Conservation (phyloP, 2,113 vertebrate genomes). For the Sturnira hondurensis region DNA sequence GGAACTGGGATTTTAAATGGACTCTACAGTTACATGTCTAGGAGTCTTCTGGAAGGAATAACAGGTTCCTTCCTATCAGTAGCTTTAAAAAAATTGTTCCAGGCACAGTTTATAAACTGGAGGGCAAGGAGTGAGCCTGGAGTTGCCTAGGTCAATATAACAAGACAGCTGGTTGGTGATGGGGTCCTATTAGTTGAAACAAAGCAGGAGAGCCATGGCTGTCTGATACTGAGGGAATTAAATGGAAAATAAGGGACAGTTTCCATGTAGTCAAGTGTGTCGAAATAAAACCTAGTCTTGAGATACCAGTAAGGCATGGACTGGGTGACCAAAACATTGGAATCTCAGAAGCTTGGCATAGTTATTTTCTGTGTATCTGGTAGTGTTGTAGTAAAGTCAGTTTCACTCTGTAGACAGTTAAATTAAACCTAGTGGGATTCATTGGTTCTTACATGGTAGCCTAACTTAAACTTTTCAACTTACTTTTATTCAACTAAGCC, state of each 20-base stretch:
- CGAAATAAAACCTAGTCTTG: slow-evolving; percentile 8
- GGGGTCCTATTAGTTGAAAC: not conserved
- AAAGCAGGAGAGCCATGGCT: not conserved
- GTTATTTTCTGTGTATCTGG: not conserved
- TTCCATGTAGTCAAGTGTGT: not conserved
- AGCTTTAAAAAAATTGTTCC: not conserved
- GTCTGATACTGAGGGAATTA: not conserved
- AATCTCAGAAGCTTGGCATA: not conserved
- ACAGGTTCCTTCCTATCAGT: not conserved
- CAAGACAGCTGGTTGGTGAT: not conserved
- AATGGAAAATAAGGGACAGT: not conserved
- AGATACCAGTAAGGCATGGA: not conserved
- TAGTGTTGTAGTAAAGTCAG: not conserved
- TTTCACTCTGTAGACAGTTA: not conserved
- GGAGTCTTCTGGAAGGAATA: not conserved
- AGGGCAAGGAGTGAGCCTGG: not conserved
- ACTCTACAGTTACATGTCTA: not conserved
- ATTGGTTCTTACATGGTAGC: not conserved
- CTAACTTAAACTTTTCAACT: slow-evolving; percentile 2
- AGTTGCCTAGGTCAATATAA: not conserved
- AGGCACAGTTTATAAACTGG: not conserved
- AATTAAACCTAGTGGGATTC: not conserved
- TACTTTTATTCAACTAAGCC: not conserved
- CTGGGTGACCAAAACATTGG: not conserved
- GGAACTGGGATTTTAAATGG: not conserved